Evolutionary conservation across 92 coral and sea anemone species (phyloP), one percentile per base, ranked within the genome.

Genomic region (Parazoanthus swiftii): DNA sequence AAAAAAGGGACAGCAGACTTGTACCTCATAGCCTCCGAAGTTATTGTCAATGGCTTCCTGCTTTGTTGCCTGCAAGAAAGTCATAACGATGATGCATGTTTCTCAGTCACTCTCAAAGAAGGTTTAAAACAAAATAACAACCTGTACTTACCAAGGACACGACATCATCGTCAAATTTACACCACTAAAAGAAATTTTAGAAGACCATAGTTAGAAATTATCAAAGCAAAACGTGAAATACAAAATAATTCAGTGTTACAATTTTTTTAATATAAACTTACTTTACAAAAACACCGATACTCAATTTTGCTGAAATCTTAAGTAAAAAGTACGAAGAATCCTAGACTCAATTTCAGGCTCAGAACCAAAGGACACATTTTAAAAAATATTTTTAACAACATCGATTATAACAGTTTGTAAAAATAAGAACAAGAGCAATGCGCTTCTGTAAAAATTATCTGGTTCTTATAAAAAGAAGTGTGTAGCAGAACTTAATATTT

Each of bases 131-230:
- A 44, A 56, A 10, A 73, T 82, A n/a, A 38, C 59, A 80, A 0
- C 66, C 15, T 8, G 35, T n/a, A 68, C 99, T 91, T 90, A 95
- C 99, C 98, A 97, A 77, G 48, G 99, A 97, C 4, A 97, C 99
- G 82, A 97, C 99, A 82, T 97, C 99, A 77, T 97, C 99, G 75
- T 97, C 99, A 90, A 97, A 97, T 91, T 97, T 97, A 89, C 98
- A 95, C 99, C 99, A 97, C 99, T 95, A 88, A 38, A 89, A 92
- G 2, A 38, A 76, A 75, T 25, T 86, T 29, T 23, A 75, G 4
- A 54, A 42, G n/a, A 66, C 29, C 29, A 81, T 18, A 71, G 36
- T 89, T 8, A 80, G 33, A 68, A 33, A 43, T 67, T 37, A 68
- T 14, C 43, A 26, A 16, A 46, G 14, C 59, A 38, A 2, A 9